These are phyloP conservation scores for Torymus aiolomorphi DNA, from an alignment of 2,888 invertebrate species.

Conservation along the genomic window DNA sequence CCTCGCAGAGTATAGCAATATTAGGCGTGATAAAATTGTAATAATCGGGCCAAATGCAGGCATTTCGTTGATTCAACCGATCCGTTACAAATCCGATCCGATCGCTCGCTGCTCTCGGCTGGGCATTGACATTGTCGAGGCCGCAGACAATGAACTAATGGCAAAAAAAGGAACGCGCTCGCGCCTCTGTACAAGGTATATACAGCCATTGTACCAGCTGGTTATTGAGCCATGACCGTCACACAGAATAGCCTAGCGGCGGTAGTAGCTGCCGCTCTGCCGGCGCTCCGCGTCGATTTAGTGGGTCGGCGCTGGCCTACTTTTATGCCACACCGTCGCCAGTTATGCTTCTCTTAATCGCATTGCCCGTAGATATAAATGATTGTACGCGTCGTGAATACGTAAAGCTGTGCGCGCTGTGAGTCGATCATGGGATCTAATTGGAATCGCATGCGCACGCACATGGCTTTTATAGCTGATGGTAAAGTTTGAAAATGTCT, in stretches of 20 bases:
- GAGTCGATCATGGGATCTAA: too few species aligned
- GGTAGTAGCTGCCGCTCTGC: too few species aligned
- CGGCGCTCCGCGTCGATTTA: constrained; percentile 52
- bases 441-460: too few species aligned
- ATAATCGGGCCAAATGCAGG: too few species aligned
- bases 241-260: constrained; percentile 46
- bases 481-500: too few species aligned
- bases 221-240: constrained; percentile 63
- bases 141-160: constrained; percentile 16
- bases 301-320: constrained; percentile 62
- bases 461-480: too few species aligned
- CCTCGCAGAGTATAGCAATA: too few species aligned
- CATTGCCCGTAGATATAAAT: background rate
- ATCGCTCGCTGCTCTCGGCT: background rate
- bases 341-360: constrained; percentile 10
- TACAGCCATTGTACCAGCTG: constrained; percentile 49
- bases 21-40: too few species aligned
- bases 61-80: too few species aligned
- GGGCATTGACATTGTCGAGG: constrained; percentile 56
- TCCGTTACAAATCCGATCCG: background rate
- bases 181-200: background rate
- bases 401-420: too few species aligned
- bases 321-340: constrained; percentile 52
- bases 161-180: background rate
- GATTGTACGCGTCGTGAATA: constrained; percentile 12